Conservation (phyloP, 2,888 invertebrate species). For the Pachycephus smyrnensis region DNA sequence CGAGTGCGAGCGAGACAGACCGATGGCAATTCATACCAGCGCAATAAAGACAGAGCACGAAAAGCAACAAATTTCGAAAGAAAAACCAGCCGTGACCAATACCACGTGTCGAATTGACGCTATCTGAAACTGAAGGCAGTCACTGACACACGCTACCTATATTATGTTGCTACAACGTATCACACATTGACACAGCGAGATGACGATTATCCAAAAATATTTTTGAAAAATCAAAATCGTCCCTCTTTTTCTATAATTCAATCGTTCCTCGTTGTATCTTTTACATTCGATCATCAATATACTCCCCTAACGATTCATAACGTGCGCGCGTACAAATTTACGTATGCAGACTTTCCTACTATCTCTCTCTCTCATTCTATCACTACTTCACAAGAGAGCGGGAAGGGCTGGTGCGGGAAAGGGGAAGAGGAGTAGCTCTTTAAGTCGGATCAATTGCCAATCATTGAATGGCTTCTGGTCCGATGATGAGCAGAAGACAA, state of each 20-base stretch:
- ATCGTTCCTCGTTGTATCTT: background rate
- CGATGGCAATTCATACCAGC: background rate
- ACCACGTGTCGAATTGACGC: background rate
- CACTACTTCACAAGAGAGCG: background rate
- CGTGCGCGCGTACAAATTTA: background rate
- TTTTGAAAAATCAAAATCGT: background rate
- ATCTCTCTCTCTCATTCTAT: background rate
- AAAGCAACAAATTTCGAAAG: background rate
- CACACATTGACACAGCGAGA: too few species aligned
- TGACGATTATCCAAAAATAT: background rate
- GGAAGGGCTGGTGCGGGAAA: background rate
- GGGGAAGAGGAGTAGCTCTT: background rate
- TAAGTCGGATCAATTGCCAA: slow-evolving; percentile 33
- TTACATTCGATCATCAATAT: background rate
- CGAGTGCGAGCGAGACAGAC: background rate
- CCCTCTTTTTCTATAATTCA: background rate
- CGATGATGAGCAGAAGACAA: slow-evolving; percentile 26
- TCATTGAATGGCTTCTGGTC: slow-evolving; percentile 28
- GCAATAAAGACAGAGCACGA: background rate
- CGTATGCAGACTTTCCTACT: background rate
- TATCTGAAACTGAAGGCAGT: background rate
- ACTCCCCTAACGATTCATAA: background rate
- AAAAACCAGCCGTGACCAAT: background rate
- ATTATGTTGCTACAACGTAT: background rate
- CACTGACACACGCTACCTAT: background rate